A percentile compares a stretch with the other conserved stretches of the same genome.
Conservation (phyloP, 2,888 invertebrate genomes). For the Eupithecia tripunctaria region DNA sequence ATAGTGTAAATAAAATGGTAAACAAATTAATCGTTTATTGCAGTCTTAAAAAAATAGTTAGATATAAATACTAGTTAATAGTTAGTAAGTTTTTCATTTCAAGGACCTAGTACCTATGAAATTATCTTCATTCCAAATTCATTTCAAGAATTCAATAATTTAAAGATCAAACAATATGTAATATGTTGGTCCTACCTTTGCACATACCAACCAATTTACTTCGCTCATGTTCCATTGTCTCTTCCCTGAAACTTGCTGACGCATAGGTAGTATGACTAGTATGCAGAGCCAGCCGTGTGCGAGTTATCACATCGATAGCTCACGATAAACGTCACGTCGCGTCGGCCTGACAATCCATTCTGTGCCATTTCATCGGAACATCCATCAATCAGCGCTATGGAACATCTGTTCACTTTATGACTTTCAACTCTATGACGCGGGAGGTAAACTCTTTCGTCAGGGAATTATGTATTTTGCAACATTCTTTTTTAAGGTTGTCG, state of each 20-base stretch:
- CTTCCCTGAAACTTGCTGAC: not conserved
- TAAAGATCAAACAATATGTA: no score
- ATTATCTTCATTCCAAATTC: no score
- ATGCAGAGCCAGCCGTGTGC: not conserved
- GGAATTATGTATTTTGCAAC: not conserved
- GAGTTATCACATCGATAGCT: slow-evolving; percentile 32
- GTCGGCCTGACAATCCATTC: slow-evolving; percentile 27
- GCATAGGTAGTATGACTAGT: not conserved
- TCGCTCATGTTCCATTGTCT: not conserved
- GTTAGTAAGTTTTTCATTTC: no score
- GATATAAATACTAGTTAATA: no score
- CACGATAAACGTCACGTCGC: slow-evolving; percentile 29
- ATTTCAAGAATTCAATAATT: no score
- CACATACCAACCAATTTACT: not conserved
- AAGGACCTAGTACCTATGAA: no score
- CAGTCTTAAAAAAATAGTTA: no score
- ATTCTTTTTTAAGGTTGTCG: not conserved
- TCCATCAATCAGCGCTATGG: slow-evolving; percentile 36
- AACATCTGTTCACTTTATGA: slow-evolving; percentile 34
- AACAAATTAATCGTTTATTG: no score
- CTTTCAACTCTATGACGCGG: slow-evolving; percentile 18
- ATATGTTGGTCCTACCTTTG: not conserved
- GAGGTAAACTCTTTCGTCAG: not conserved
- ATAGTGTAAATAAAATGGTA: no score
- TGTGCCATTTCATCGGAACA: slow-evolving; percentile 19